Conservation (phyloP, 2,888 invertebrate species). For the Eulithis prunata region DNA sequence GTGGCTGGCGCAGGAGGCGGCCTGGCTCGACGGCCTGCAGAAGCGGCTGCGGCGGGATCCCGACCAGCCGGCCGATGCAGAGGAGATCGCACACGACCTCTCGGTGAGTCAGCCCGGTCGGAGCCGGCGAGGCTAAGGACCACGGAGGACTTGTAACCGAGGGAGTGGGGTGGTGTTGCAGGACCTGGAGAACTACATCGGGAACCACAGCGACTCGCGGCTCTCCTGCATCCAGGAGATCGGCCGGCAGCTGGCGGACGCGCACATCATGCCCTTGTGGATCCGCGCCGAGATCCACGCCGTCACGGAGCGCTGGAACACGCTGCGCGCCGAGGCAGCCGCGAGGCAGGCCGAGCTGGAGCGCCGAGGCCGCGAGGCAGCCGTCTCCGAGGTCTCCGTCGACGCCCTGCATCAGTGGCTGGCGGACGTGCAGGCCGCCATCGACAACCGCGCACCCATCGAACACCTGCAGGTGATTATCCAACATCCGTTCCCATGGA, state of each 20-base stretch:
- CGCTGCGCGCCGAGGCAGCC: conserved; percentile 83
- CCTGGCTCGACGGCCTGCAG: conserved; percentile 92
- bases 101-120: conserved; percentile 79
- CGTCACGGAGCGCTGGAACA: conserved; percentile 86
- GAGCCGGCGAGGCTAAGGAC: no score
- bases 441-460: conserved; percentile 27
- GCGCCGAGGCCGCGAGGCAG: conserved; percentile 89
- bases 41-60: conserved; percentile 89
- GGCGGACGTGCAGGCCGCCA: conserved; percentile 64
- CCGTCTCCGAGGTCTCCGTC: conserved; percentile 89
- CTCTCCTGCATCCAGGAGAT: conserved; percentile 90
- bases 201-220: conserved; percentile 89
- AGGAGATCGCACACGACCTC: conserved; percentile 95
- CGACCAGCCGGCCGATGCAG: conserved; percentile 92
- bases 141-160: no score
- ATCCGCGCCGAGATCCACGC: conserved; percentile 87
- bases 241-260: conserved; percentile 88
- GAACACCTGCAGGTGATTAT: conserved; percentile 22
- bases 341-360: conserved; percentile 52
- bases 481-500: no score
- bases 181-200: conserved; percentile 93
- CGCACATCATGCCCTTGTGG: conserved; percentile 89
- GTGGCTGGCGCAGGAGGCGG: conserved; percentile 89
- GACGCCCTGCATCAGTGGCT: conserved; percentile 90
- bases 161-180: conserved; percentile 86